Evolutionary conservation across 2,888 invertebrate species (phyloP), one percentile per base, ranked within the genome.

Genomic region (Magallana nippona): DNA sequence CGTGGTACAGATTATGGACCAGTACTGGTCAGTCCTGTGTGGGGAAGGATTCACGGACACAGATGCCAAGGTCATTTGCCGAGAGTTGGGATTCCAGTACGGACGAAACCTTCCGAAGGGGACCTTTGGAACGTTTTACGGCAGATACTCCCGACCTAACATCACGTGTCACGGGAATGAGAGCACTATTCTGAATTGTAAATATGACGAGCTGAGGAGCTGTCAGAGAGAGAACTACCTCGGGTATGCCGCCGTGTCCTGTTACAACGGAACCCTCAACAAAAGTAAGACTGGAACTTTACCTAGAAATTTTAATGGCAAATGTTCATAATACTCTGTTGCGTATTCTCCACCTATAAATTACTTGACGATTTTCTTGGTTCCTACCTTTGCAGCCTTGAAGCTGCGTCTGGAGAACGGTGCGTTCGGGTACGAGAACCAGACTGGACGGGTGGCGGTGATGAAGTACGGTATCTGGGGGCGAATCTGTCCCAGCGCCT

Each of bases 381-480:
- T 27, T 27, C 27, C 27, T 10, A 19, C 55, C 22, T 77, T 78
- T 87, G 60, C 82, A 90, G 90, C 83, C 10, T 85, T 85, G 58
- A 84, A 85, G 10, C 62, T 90, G 62, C 84, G 85, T 44, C 84
- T 91, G 10, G 87, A 87, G 63, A 89, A 88, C 15, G 89, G 89
- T 10, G 86, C 87, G 17, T 82, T 82, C 0, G 84, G 84, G 0
- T 83, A 85, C 63, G 83, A 84, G 13, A 88, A 87, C 82, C 87
- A 88, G 78, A 88, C 90, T n/a, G 92, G 92, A 1, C 88, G 90
- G 44, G 94, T 97, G 8, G 96, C 96, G 94, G 95, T 97, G 2
- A 96, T 96, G 94, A 95, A 96, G 96, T 93, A 94, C 86, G 96
- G 96, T 1, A 95, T 95, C 85, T 96, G 96, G 96, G 97, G 97